Base-by-base conservation (phyloP, 2,888 invertebrate species). In the Slavum lentiscoides region DNA sequence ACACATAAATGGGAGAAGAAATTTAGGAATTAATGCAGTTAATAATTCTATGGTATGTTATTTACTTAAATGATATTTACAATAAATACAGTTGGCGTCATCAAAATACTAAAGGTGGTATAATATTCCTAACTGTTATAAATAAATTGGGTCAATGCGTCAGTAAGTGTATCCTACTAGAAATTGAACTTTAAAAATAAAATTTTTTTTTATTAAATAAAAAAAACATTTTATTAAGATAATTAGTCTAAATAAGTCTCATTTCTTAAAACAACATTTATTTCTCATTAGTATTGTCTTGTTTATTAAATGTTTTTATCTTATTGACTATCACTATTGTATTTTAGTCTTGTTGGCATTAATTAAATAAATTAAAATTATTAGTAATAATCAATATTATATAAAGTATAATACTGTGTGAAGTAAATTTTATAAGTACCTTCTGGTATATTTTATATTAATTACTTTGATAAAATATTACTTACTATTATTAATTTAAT, bases 21-120 rank as follows among this genome's bases (percentile, higher is more conserved):
- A 70, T 62, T 37, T 77, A 13, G 49, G 62, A 59, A 19, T 55
- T 55, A 53, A 55, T 39, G 39, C 5, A 11, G 0, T 13, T 49
- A 59, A 9, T 62, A 21, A 37, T 49, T 69, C 0, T 62, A 70
- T 70, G 70, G 77, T 77, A 70, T 77, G 70, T 77, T 30, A 30
- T 30, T 30, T 30, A 30, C 30, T 30, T 30, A 30, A 30, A 30
- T 30, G 4, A 1, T 53, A 49, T 62, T 39, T 21, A 39, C 7
- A 37, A 37, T 58, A 70, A 58, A 1, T 30, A 30, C 9, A 61
- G 0, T 23, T 7, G 9, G 13, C 23, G 23, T 61, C 13, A 21
- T 23, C 11, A 13, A 61, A 1, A 13, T 23, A 13, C 9, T 23
- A 23, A 23, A 11, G 23, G 9, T 61, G 2, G 2, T 59, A n/a